phyloP scores from a whole-genome alignment of 1,140 invertebrate genomes.

The Teleogryllus occipitalis region DNA sequence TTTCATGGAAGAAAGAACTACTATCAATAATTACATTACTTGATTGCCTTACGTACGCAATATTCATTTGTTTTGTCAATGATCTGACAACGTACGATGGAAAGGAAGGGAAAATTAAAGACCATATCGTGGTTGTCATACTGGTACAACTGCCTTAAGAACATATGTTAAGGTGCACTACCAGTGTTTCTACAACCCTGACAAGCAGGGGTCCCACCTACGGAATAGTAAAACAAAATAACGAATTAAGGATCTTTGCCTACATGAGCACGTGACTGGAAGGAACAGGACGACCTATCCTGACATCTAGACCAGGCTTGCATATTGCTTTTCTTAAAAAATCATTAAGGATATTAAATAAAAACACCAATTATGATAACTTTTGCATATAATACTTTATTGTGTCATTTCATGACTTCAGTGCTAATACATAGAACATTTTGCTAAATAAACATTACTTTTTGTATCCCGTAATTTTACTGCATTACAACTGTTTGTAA shows the following conservation, averaged over 20 bases:
- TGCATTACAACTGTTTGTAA: neutral
- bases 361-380: neutral
- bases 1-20: constrained; percentile 20
- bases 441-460: neutral
- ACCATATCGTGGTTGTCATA: neutral
- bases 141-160: neutral
- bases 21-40: constrained; percentile 21
- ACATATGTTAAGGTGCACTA: neutral
- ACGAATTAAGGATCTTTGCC: neutral
- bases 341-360: constrained; percentile 7
- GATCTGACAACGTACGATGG: constrained; percentile 16
- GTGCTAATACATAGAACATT: neutral
- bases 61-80: constrained; percentile 16
- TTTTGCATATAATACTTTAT: constrained; percentile 2
- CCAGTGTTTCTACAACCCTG: neutral
- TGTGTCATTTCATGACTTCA: neutral
- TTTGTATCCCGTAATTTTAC: neutral
- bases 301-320: neutral
- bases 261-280: neutral
- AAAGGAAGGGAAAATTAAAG: constrained; percentile 17
- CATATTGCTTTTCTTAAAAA: neutral
- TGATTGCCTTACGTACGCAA: constrained; percentile 22
- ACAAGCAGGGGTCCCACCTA: neutral
- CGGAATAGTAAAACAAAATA: neutral
- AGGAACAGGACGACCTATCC: neutral